A percentile compares a stretch with the other conserved stretches of the same genome.
Conservation (phyloP, 1,140 invertebrate genomes). For the Dolichoris vasculosae region DNA sequence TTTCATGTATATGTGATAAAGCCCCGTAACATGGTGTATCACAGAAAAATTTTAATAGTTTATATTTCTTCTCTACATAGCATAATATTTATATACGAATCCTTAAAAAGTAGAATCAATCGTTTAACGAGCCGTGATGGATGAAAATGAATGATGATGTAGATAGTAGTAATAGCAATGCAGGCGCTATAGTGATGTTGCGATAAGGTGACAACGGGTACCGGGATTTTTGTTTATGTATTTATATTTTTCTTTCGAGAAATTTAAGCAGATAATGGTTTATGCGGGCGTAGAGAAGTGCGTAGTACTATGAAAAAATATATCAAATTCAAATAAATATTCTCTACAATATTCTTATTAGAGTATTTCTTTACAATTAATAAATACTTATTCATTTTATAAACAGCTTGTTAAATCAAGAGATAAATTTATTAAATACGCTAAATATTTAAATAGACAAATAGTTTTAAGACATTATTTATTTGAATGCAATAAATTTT, state of each 20-base stretch:
- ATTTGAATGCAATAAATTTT: constrained; percentile 24
- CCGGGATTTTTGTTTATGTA: constrained; percentile 45
- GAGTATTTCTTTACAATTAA: not conserved
- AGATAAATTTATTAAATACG: not conserved
- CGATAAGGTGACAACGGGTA: constrained; percentile 65
- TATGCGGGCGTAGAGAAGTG: constrained; percentile 31
- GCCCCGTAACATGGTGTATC: constrained; percentile 75
- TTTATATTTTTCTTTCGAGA: constrained; percentile 19
- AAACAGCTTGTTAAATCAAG: not conserved
- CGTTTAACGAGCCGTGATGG: constrained; percentile 69
- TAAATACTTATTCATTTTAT: not conserved
- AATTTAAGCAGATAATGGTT: constrained; percentile 27
- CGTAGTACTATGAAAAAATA: not conserved
- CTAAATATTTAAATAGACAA: not conserved
- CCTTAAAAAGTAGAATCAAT: constrained; percentile 67
- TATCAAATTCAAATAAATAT: constrained; percentile 29
- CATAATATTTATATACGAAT: constrained; percentile 70
- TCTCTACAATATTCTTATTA: not conserved
- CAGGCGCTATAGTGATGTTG: constrained; percentile 70
- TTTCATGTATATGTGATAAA: constrained; percentile 71
- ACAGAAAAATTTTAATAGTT: constrained; percentile 75
- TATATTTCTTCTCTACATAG: constrained; percentile 62
- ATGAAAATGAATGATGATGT: constrained; percentile 68
- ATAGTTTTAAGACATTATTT: not conserved
- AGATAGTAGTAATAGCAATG: constrained; percentile 61